A percentile compares a stretch with the other conserved stretches of the same genome.
Conservation (phyloP, 2,888 invertebrate genomes). For the Zygogramma bicolorata region DNA sequence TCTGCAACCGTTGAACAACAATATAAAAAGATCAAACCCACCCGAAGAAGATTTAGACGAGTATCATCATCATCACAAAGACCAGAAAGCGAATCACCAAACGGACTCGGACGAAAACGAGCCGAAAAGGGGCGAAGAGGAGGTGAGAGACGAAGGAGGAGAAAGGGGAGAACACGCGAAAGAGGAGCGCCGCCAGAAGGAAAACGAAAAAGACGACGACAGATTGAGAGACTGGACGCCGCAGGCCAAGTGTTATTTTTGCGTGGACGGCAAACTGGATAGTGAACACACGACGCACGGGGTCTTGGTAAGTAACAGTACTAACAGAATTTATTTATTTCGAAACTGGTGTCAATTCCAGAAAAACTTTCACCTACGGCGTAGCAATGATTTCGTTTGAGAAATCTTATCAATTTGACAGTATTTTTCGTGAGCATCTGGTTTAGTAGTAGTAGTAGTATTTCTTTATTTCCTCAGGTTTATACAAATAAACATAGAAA, state of each 20-base stretch:
- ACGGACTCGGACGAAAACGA: constrained; percentile 31
- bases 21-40: constrained; percentile 62
- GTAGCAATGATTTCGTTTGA: no score
- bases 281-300: constrained; percentile 66
- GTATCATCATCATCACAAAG: constrained; percentile 50
- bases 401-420: no score
- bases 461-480: no score
- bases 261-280: constrained; percentile 80
- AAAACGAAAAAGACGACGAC: constrained; percentile 57
- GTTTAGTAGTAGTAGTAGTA: no score
- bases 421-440: no score
- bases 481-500: no score
- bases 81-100: constrained; percentile 36
- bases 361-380: no score
- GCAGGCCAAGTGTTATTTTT: constrained; percentile 84
- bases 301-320: constrained; percentile 69
- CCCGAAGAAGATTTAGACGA: constrained; percentile 55
- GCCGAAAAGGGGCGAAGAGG: constrained; percentile 41
- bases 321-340: no score
- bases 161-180: constrained; percentile 54
- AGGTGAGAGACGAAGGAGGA: constrained; percentile 44
- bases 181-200: constrained; percentile 48
- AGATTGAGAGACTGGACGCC: constrained; percentile 80
- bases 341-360: no score
- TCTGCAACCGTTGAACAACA: constrained; percentile 67